Evolutionary conservation across 2,888 invertebrate genomes (phyloP).

Genomic region (Andrena minutula): DNA sequence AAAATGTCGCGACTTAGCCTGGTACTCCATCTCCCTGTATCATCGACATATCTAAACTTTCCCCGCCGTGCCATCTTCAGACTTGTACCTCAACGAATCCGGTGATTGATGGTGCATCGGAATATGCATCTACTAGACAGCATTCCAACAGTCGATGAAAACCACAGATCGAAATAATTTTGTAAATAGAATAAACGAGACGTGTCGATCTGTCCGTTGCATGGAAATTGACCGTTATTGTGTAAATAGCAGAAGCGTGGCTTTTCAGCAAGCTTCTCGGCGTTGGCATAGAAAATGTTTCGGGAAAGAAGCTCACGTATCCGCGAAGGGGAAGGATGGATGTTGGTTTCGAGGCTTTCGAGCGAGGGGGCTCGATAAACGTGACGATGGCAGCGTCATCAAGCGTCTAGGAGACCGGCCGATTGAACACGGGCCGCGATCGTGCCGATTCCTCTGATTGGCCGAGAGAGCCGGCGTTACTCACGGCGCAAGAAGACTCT

Average conservation of each 20-base stretch:
- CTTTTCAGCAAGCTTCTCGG: background rate
- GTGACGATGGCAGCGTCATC: slow-evolving; percentile 58
- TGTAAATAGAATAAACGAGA: no score
- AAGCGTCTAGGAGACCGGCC: slow-evolving; percentile 57
- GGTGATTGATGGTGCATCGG: no score
- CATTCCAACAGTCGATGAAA: no score
- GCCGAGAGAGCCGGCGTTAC: slow-evolving; percentile 70
- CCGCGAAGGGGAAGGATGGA: slow-evolving; percentile 28
- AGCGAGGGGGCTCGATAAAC: slow-evolving; percentile 21
- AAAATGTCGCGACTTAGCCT: slow-evolving; percentile 54
- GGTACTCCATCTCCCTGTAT: slow-evolving; percentile 40
- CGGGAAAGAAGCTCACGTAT: background rate
- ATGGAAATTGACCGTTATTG: no score
- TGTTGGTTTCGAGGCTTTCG: slow-evolving; percentile 13
- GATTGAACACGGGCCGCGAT: slow-evolving; percentile 70
- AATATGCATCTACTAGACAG: no score
- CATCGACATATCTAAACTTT: slow-evolving; percentile 7
- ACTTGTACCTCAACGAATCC: slow-evolving; percentile 21
- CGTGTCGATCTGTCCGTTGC: no score
- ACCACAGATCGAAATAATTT: no score
- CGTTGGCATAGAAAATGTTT: no score
- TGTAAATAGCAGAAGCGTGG: background rate
- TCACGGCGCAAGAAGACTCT: slow-evolving; percentile 72
- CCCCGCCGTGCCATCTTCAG: slow-evolving; percentile 17
- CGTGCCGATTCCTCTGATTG: slow-evolving; percentile 74